phyloP scores from a whole-genome alignment of 1,140 invertebrate species.

The Caenorhabditis tropicalis region DNA sequence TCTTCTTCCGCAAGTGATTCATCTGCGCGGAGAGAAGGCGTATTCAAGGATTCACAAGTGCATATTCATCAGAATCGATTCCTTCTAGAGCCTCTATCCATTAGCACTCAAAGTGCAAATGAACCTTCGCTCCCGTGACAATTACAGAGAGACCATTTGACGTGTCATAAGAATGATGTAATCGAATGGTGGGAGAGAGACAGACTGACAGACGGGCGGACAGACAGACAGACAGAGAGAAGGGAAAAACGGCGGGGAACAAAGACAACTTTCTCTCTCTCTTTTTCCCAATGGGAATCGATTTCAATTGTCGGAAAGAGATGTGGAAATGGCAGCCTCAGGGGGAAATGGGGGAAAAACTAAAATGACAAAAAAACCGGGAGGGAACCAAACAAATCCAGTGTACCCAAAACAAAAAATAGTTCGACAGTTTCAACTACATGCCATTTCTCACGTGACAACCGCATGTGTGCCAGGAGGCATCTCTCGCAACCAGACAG shows the following conservation, averaged over 20 bases:
- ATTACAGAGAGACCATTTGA: too few relatives aligned
- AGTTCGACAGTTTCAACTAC: constrained; percentile 4
- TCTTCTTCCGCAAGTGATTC: constrained; percentile 14
- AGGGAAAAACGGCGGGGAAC: too few relatives aligned
- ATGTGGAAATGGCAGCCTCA: neutral
- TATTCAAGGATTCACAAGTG: neutral
- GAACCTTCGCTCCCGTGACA: too few relatives aligned
- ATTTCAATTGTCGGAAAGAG: neutral
- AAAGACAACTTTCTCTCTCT: neutral
- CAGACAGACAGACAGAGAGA: neutral
- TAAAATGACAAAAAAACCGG: neutral
- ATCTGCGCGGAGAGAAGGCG: too few relatives aligned
- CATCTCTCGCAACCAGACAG: constrained; percentile 8
- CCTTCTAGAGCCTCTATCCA: too few relatives aligned
- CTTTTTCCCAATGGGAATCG: constrained; percentile 21
- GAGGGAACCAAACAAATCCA: neutral
- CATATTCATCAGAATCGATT: neutral
- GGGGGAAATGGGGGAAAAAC: neutral
- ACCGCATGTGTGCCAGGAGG: neutral
- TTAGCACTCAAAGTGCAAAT: too few relatives aligned
- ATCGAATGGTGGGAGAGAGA: neutral
- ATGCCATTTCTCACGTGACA: constrained; percentile 34
- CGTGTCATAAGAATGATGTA: neutral
- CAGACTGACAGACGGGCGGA: neutral
- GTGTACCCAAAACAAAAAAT: neutral